Evolutionary conservation across 2,797 vertebrate species (phyloP), one percentile per base, ranked within the genome.

Genomic region (Clarias pachynema): DNA sequence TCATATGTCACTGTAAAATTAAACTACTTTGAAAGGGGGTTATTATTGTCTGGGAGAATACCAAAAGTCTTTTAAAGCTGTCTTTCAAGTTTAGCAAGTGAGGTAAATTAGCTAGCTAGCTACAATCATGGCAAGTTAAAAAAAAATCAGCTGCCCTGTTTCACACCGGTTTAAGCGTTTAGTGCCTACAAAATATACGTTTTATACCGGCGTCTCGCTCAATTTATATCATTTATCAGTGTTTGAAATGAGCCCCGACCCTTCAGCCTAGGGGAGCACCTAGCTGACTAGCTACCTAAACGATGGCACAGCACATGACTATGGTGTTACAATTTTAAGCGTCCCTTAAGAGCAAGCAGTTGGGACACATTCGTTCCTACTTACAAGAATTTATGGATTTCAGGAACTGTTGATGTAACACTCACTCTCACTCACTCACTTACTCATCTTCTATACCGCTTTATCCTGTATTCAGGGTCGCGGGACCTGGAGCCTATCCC

Each of bases 341-440:
- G 66, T 79, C 80, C 85, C 63, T 37, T 31, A n/a, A 53, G 24
- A 24, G 0, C 63, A 49, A 62, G 26, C 12, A 18, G 26, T 6
- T 69, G 53, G 7, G 65, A 62, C 53, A 77, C 20, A 62, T 44
- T n/a, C 37, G 85, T 86, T 86, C 85, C 85, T 77, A 82, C 20
- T 24, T 73, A 20, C 34, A 29, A 44, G 0, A 24, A 60, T 37
- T 1, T 24, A 24, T 14, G 1, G 20, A 3, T 18, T 29, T 16
- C 4, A 29, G n/a, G 15, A 40, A 26, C 18, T 81, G 80, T n/a
- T 8, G 26, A 56, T 44, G 16, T 34, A 20, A 31, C 37, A 37
- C 37, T 5, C 37, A 37, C 37, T 37, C 37, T 5, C 37, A 37
- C 37, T 37, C 37, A 37, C 37, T 34, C 37, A 37, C 37, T 37